phyloP scores from a whole-genome alignment of 2,797 vertebrate species.

The Sebastes iracundus region DNA sequence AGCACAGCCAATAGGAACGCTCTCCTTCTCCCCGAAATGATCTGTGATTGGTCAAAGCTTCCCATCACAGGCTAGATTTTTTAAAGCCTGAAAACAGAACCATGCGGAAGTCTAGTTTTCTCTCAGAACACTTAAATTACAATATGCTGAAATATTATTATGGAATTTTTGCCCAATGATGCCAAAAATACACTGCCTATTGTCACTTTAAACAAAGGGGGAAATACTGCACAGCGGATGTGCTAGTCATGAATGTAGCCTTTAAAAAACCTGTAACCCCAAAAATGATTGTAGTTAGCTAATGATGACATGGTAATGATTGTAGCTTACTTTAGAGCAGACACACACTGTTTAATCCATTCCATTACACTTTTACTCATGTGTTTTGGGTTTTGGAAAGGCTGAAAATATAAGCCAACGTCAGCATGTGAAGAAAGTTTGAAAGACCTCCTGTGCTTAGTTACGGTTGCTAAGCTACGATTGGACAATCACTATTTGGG shows the following conservation, averaged over 20 bases:
- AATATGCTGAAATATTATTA: too few species aligned
- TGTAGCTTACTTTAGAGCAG: neutral
- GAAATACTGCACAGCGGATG: too few species aligned
- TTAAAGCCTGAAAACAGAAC: too few species aligned
- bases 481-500: neutral
- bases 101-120: too few species aligned
- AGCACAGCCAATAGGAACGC: too few species aligned
- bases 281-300: neutral
- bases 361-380: neutral
- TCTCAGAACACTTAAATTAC: too few species aligned
- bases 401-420: neutral
- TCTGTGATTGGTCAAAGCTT: fast-evolving
- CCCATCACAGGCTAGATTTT: too few species aligned
- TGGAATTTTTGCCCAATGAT: too few species aligned
- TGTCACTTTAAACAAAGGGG: too few species aligned
- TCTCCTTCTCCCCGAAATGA: fast-evolving
- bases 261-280: neutral
- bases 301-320: neutral
- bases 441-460: neutral
- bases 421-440: neutral
- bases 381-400: neutral
- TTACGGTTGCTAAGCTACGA: neutral
- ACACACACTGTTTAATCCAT: neutral
- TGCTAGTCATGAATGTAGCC: neutral
- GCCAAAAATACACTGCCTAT: too few species aligned